A percentile compares a stretch with the other conserved stretches of the same genome.
Conservation (phyloP, 1,140 invertebrate species). For the Oppia nitens region DNA sequence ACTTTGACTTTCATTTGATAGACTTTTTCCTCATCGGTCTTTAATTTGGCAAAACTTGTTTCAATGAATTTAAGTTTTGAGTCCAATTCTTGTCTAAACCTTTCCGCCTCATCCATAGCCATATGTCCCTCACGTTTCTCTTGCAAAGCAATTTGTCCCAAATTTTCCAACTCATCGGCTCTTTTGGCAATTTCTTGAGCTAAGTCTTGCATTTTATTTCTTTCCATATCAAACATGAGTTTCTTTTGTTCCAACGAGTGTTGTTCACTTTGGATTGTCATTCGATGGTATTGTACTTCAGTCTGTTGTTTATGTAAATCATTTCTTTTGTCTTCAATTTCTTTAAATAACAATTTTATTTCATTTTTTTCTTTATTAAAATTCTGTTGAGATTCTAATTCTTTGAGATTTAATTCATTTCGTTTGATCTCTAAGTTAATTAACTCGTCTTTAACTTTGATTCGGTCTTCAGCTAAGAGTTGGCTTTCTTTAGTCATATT, state of each 20-base stretch:
- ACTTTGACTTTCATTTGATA: neutral
- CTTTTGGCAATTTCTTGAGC: constrained; percentile 1
- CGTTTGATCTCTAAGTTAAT: neutral
- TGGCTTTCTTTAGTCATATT: neutral
- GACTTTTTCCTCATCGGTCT: neutral
- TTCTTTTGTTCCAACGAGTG: constrained; percentile 6
- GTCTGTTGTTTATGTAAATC: constrained; percentile 4
- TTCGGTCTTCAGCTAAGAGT: neutral
- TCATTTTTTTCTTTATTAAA: constrained; percentile 4
- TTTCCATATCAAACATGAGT: constrained; percentile 10
- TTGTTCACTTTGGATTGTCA: constrained; percentile 5
- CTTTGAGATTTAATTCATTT: neutral
- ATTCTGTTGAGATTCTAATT: constrained; percentile 8
- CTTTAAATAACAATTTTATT: neutral
- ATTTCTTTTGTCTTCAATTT: neutral
- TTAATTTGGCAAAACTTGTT: neutral
- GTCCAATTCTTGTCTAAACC: constrained; percentile 6
- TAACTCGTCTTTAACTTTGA: neutral
- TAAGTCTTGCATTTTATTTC: constrained; percentile 9
- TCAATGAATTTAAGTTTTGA: neutral
- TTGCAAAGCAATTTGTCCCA: constrained; percentile 10
- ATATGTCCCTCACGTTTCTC: constrained; percentile 8
- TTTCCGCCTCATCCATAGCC: constrained; percentile 5
- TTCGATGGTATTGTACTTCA: neutral
- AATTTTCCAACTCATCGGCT: constrained; percentile 11